Conservation (phyloP, 2,888 invertebrate genomes). For the Desoria tigrina region DNA sequence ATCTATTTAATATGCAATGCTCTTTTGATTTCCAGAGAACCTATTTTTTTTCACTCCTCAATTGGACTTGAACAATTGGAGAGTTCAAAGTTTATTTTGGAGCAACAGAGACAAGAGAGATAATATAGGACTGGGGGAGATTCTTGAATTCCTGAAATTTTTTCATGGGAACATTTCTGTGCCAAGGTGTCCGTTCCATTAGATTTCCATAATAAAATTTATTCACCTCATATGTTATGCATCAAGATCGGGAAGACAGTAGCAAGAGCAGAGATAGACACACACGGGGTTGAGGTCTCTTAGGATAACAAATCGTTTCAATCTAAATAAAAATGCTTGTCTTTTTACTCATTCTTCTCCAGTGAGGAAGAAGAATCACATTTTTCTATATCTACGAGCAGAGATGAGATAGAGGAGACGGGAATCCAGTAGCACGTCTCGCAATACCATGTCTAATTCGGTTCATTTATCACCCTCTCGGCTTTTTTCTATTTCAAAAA, state of each 20-base stretch:
- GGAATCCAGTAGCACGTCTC: not conserved
- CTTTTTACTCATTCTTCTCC: slow-evolving; percentile 38
- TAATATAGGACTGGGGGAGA: slow-evolving; percentile 5
- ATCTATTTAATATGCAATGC: slow-evolving; percentile 20
- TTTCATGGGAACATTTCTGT: slow-evolving; percentile 22
- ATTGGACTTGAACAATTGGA: not conserved
- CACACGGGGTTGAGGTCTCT: slow-evolving; percentile 21
- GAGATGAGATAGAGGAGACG: not conserved
- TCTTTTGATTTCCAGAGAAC: slow-evolving; percentile 1
- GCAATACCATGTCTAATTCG: slow-evolving; percentile 40
- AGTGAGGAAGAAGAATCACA: slow-evolving; percentile 16
- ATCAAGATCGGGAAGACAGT: slow-evolving; percentile 14
- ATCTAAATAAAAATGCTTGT: slow-evolving; percentile 48
- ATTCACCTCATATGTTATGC: slow-evolving; percentile 17
- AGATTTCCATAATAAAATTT: slow-evolving; percentile 16
- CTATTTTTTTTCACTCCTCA: slow-evolving; percentile 16
- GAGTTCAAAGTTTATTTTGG: not conserved
- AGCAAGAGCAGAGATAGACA: slow-evolving; percentile 9
- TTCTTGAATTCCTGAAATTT: slow-evolving; percentile 7
- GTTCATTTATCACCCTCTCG: slow-evolving; percentile 46
- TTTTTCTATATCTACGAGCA: slow-evolving; percentile 19
- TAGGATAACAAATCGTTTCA: slow-evolving; percentile 45
- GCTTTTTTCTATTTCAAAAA: slow-evolving; percentile 8
- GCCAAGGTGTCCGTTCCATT: slow-evolving; percentile 13
- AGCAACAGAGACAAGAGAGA: not conserved